Conservation (phyloP, 1,140 invertebrate species). For the Procambarus clarkii region DNA sequence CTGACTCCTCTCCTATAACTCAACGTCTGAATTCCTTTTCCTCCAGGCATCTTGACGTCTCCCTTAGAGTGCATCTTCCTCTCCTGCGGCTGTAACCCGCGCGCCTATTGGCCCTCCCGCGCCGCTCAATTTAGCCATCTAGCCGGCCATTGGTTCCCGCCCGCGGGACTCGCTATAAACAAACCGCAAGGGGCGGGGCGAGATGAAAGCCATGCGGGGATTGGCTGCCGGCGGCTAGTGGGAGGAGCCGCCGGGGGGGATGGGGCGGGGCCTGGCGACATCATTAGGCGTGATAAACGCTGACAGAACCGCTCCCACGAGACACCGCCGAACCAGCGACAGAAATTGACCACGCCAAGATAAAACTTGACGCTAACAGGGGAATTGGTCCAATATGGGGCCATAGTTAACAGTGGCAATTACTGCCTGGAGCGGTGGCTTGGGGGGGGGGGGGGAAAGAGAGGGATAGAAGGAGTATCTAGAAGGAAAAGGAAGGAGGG, state of each 20-base stretch:
- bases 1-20: slow-evolving; percentile 60
- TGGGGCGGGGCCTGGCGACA: slow-evolving; percentile 59
- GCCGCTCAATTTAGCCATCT: slow-evolving; percentile 66
- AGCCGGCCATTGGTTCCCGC: slow-evolving; percentile 28
- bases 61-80: slow-evolving; percentile 64
- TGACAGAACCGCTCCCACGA: slow-evolving; percentile 68
- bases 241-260: slow-evolving; percentile 9
- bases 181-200: slow-evolving; percentile 61
- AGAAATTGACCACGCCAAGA: slow-evolving; percentile 71
- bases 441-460: slow-evolving; percentile 7
- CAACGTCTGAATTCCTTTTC: slow-evolving; percentile 60
- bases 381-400: slow-evolving; percentile 72
- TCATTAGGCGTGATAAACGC: slow-evolving; percentile 72
- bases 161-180: slow-evolving; percentile 36
- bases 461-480: not conserved
- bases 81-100: slow-evolving; percentile 54
- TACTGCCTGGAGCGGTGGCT: slow-evolving; percentile 66
- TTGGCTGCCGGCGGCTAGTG: not conserved
- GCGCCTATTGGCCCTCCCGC: slow-evolving; percentile 42
- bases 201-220: slow-evolving; percentile 5
- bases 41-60: slow-evolving; percentile 65
- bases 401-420: slow-evolving; percentile 72
- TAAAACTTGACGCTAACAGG: slow-evolving; percentile 72
- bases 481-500: slow-evolving; percentile 10
- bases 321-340: slow-evolving; percentile 66